These are phyloP conservation scores for Sebastes itinus DNA, from an alignment of 2,797 vertebrate species.

Conservation along the genomic window DNA sequence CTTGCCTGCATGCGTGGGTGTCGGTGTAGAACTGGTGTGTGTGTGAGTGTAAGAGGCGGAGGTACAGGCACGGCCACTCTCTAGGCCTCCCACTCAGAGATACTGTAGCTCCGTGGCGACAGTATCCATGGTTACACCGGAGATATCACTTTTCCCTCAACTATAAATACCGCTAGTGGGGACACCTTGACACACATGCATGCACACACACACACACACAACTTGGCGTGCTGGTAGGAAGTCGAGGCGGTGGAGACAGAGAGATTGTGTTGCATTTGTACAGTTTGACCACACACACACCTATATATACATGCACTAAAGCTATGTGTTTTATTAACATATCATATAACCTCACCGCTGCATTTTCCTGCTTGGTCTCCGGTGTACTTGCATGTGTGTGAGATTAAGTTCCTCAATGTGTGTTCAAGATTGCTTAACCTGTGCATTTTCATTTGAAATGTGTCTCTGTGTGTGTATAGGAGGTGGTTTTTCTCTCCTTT, in stretches of 20 bases:
- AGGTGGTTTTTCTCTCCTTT: not conserved
- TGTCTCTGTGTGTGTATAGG: slow-evolving; percentile 21
- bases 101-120: slow-evolving; percentile 79
- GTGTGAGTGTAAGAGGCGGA: slow-evolving; percentile 7
- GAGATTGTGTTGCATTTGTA: slow-evolving; percentile 51
- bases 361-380: slow-evolving; percentile 18
- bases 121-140: slow-evolving; percentile 86
- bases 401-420: slow-evolving; percentile 37
- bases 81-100: slow-evolving; percentile 72
- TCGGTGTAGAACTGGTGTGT: not conserved
- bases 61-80: slow-evolving; percentile 58
- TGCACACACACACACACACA: not conserved
- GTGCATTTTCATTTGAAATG: slow-evolving; percentile 28
- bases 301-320: not conserved
- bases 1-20: not conserved
- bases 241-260: slow-evolving; percentile 35
- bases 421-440: slow-evolving; percentile 46
- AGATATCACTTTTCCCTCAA: slow-evolving; percentile 82
- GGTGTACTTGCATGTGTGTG: not conserved
- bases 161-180: slow-evolving; percentile 85
- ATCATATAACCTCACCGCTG: slow-evolving; percentile 44
- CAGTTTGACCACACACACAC: slow-evolving; percentile 19
- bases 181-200: slow-evolving; percentile 78
- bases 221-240: slow-evolving; percentile 43
- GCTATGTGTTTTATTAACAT: slow-evolving; percentile 45